Evolutionary conservation across 92 coral and sea anemone genomes (phyloP).

Genomic region (Muricea muricata): DNA sequence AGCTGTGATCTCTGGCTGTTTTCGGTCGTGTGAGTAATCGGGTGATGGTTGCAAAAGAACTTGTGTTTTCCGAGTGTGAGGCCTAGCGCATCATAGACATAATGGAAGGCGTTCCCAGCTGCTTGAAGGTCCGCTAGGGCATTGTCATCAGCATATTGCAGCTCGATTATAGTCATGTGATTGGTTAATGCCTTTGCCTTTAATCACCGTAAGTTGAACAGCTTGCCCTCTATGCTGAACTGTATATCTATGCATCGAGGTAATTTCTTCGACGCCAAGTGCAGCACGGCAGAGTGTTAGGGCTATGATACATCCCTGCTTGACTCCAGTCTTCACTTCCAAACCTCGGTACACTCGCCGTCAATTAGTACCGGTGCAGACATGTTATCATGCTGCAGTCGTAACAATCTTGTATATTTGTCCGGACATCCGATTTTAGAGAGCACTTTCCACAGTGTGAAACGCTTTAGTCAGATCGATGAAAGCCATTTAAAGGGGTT

Average conservation of each 20-base stretch:
- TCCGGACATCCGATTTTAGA: too few relatives aligned
- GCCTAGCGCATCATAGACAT: neutral
- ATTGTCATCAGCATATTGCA: neutral
- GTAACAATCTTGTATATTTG: too few relatives aligned
- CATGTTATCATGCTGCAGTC: too few relatives aligned
- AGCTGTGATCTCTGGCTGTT: neutral
- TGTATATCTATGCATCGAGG: constrained; percentile 36
- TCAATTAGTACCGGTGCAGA: too few relatives aligned
- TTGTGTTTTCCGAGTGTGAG: too few relatives aligned
- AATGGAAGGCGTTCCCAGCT: neutral
- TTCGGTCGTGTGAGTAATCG: neutral
- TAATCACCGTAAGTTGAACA: constrained; percentile 37
- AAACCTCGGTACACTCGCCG: too few relatives aligned
- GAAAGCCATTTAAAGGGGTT: constrained; percentile 33
- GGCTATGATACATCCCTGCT: neutral
- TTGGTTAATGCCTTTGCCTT: neutral
- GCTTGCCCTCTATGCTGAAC: constrained; percentile 46
- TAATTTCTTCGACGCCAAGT: neutral
- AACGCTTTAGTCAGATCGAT: constrained; percentile 4
- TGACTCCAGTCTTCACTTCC: neutral
- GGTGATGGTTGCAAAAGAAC: neutral
- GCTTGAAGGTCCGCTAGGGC: neutral
- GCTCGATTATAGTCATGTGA: neutral
- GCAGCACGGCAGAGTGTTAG: neutral
- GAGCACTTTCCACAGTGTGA: neutral